Base-by-base conservation (phyloP, 2,888 invertebrate genomes). In the Volucella inanis region DNA sequence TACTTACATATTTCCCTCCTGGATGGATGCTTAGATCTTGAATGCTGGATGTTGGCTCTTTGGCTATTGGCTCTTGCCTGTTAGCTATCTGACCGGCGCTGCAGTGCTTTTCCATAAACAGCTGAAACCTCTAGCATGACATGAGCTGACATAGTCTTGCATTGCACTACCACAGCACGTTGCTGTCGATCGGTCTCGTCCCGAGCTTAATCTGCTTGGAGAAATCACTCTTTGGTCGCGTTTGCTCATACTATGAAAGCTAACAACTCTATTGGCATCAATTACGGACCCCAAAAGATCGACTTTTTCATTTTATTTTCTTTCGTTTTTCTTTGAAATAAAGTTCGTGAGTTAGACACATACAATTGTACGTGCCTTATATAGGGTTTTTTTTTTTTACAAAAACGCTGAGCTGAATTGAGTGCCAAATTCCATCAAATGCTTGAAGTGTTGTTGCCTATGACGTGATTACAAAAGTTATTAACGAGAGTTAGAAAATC, bases 231-330 rank as follows among this genome's bases (percentile, higher is more conserved):
- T 57, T 22, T 57, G 67, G 62, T 75, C 57, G 74, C 70, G 45
- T 67, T 77, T 57, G 72, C 45, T 77, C 18, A 72, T 67, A 76
- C 61, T 75, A 70, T 65, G 62, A 80, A 85, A 85, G 80, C 84
- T 85, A 81, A 85, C 85, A 85, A 85, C 85, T 85, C 85, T 85
- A 85, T 85, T 85, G 72, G 85, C 80, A 85, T 85, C 85, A 77
- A 85, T 85, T 85, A 81, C 81, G 18, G 50, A 2, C 76, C 84
- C 79, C 39, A 80, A 85, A 85, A 62, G 54, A 71, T 76, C 67
- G 31, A 31, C 31, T 31, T 75, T 67, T 57, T 65, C 50, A 12
- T 68, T 15, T 64, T 59, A 50, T 12, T 52, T 9, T 52, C 31
- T 57, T 67, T 65, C 18, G 11, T 49, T 74, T 62, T 45, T 11